A percentile compares a stretch with the other conserved stretches of the same genome.
phyloP scores from a whole-genome alignment of 2,888 invertebrate species.

The Phymatocera aterrima region DNA sequence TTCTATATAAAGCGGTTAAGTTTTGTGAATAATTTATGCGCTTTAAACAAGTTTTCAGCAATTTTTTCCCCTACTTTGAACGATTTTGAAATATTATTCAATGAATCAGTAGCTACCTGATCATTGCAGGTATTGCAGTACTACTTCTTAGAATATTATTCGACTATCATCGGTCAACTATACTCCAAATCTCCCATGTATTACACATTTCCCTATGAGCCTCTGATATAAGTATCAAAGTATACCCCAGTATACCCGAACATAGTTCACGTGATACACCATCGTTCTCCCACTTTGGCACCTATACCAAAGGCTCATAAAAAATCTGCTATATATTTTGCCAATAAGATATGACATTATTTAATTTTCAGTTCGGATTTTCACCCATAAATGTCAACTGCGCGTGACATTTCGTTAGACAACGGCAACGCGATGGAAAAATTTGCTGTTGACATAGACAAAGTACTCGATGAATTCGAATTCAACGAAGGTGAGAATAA shows the following conservation, averaged over 20 bases:
- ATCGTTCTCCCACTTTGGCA: too few species aligned
- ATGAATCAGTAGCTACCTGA: conserved; percentile 9
- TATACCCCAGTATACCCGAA: too few species aligned
- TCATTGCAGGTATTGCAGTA: not conserved
- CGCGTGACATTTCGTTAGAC: conserved; percentile 46
- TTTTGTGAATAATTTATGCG: not conserved
- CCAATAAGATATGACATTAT: not conserved
- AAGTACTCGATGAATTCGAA: conserved; percentile 90
- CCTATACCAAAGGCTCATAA: too few species aligned
- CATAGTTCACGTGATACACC: too few species aligned
- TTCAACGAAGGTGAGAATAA: conserved; percentile 79
- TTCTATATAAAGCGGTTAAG: not conserved
- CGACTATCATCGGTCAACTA: not conserved
- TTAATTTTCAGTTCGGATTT: conserved; percentile 21
- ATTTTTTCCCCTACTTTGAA: not conserved
- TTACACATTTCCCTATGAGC: too few species aligned
- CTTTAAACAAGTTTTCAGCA: not conserved
- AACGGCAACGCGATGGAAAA: conserved; percentile 75
- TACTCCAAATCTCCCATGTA: not conserved
- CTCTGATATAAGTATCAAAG: too few species aligned
- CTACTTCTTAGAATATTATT: not conserved
- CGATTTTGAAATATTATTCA: not conserved
- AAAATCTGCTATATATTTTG: not conserved
- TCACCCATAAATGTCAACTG: conserved; percentile 56
- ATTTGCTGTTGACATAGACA: conserved; percentile 86